These are phyloP conservation scores for Drosophila macrospina DNA, from an alignment of 2,888 invertebrate species.

Conservation along the genomic window DNA sequence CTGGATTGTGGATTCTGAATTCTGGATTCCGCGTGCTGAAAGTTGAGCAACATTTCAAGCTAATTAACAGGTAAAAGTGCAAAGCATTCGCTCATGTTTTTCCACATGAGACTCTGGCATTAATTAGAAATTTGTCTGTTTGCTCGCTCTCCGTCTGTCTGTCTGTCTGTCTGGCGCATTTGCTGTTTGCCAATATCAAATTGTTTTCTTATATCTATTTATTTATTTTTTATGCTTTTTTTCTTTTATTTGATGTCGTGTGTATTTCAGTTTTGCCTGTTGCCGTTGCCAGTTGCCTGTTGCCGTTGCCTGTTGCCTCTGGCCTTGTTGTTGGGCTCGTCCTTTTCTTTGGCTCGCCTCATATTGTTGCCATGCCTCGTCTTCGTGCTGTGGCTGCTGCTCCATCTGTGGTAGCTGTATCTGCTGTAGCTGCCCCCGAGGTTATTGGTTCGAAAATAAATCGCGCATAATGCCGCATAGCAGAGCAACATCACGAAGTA, in stretches of 20 bases:
- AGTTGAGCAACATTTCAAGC: constrained; percentile 50
- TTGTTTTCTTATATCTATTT: constrained; percentile 41
- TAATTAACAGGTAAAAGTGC: constrained; percentile 46
- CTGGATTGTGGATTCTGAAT: constrained; percentile 23
- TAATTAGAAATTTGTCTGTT: constrained; percentile 52
- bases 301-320: constrained; percentile 13
- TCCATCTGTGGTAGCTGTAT: background rate
- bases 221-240: constrained; percentile 9
- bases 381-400: constrained; percentile 10
- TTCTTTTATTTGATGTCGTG: constrained; percentile 40
- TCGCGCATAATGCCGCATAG: constrained; percentile 85
- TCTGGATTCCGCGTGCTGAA: constrained; percentile 18
- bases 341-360: constrained; percentile 37
- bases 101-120: constrained; percentile 32
- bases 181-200: constrained; percentile 62
- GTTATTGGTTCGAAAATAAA: constrained; percentile 77
- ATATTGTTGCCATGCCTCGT: constrained; percentile 19
- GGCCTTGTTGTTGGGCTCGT: constrained; percentile 34
- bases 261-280: constrained; percentile 42
- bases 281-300: constrained; percentile 15
- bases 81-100: constrained; percentile 13
- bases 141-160: constrained; percentile 26
- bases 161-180: background rate
- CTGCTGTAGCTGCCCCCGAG: constrained; percentile 32
- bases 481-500: constrained; percentile 85